Conservation (phyloP, 2,797 vertebrate species). For the Emydoidea blandingii region DNA sequence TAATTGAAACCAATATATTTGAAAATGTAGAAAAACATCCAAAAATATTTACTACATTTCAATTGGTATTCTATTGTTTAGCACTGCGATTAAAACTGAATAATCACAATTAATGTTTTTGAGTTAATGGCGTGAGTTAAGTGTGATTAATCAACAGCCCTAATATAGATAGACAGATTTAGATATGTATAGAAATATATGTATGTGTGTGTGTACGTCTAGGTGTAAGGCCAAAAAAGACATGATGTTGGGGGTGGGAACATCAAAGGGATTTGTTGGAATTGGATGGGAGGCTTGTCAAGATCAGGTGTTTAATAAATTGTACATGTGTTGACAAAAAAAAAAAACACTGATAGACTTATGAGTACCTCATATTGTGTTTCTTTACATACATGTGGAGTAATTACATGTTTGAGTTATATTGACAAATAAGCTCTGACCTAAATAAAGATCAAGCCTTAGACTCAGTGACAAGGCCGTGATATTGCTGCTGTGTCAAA, state of each 20-base stretch:
- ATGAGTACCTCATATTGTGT: neutral
- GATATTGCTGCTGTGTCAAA: neutral
- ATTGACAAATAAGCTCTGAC: neutral
- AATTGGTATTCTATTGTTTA: no score
- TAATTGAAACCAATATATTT: no score
- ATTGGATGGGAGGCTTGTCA: neutral
- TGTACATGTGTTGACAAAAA: neutral
- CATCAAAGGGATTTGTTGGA: neutral
- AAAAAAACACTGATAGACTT: neutral
- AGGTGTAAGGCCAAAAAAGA: neutral
- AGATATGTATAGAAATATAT: neutral
- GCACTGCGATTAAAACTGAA: no score
- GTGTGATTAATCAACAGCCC: no score
- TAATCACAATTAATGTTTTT: no score
- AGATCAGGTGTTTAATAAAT: neutral
- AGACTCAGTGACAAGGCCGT: neutral
- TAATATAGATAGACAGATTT: no score
- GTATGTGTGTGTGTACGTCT: neutral
- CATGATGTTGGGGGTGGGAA: neutral
- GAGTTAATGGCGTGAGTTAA: no score
- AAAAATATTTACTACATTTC: no score
- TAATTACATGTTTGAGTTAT: neutral
- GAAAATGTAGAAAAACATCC: no score
- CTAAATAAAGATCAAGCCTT: slow-evolving; percentile 14
- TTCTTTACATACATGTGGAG: neutral